Base-by-base conservation (phyloP, 2,888 invertebrate genomes). In the Pachliopta kotzebuea region DNA sequence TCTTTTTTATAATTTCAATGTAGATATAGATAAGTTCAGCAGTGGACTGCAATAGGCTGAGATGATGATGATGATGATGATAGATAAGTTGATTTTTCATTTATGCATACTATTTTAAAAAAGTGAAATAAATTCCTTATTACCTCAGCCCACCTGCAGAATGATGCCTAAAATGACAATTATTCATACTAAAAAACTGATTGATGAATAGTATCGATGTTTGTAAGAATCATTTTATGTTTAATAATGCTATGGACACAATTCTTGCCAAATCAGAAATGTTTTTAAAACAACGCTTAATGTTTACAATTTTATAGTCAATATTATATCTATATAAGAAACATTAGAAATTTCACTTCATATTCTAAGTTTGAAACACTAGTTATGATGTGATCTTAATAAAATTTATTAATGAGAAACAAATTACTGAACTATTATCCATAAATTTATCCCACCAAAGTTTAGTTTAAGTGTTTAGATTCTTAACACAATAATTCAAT, bases 371-470 rank as follows among this genome's bases (percentile, higher is more conserved):
- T 8, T 49, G 7, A 20, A 49, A 49, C 20, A 49, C 37, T 24
- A 21, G 26, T 11, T 50, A 50, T 52, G 18, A 45, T 50, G 23
- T 63, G 53, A 23, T 58, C 17, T 42, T 56, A 56, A 50, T 56
- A 52, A 56, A 60, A 65, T 57, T n/a, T 29, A 58, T 66, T 65
- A 63, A 57, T 63, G 65, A n/a, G n/a, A 70, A 62, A 65, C 64
- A 68, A 75, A 79, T 76, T 80, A 83, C 83, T 82, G 84, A 87
- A 85, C 83, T 84, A 70, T 67, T 72, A 72, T 71, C 72, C 74
- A 73, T 84, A 74, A 76, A 85, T 87, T 78, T 85, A 91, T 90
- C 91, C 91, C 91, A 91, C 91, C 91, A 91, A 91, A 91, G 90
- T 76, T 85, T 90, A 91, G 87, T 77, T 76, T 90, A 89, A 89